phyloP scores from a whole-genome alignment of 2,888 invertebrate species.

The Acholoe squamosa region DNA sequence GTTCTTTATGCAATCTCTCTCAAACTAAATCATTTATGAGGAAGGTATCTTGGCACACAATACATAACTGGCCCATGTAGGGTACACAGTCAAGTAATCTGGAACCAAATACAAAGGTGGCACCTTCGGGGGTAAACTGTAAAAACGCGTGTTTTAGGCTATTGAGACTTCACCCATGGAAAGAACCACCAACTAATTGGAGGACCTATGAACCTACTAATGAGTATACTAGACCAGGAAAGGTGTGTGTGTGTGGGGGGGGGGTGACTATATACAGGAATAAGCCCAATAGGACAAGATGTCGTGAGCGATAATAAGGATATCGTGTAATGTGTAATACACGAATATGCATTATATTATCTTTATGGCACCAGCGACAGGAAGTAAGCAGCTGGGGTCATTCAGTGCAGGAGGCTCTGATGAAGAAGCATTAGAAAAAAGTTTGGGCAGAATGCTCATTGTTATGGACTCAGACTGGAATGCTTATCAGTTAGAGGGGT shows the following conservation, averaged over 20 bases:
- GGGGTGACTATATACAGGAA: too few species aligned
- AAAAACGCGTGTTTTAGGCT: neutral
- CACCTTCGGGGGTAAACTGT: neutral
- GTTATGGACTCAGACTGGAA: neutral
- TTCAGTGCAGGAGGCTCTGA: neutral
- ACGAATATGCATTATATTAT: slow-evolving; percentile 8
- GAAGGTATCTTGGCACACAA: too few species aligned
- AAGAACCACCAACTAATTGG: slow-evolving; percentile 4
- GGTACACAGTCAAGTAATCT: too few species aligned
- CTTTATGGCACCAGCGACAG: neutral
- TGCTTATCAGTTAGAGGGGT: neutral
- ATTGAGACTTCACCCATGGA: neutral
- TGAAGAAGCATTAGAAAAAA: neutral
- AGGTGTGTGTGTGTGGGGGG: neutral
- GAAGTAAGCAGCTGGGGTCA: neutral
- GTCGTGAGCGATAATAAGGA: slow-evolving; percentile 27
- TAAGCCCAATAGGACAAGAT: neutral
- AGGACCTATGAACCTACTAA: neutral
- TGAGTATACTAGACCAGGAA: neutral
- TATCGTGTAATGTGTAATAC: neutral
- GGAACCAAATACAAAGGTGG: too few species aligned
- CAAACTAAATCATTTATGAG: too few species aligned
- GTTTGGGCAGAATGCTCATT: neutral
- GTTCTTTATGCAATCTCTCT: too few species aligned
- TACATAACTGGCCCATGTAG: too few species aligned